phyloP scores from a whole-genome alignment of 2,113 vertebrate species.

The Malurus alboscapulatus region DNA sequence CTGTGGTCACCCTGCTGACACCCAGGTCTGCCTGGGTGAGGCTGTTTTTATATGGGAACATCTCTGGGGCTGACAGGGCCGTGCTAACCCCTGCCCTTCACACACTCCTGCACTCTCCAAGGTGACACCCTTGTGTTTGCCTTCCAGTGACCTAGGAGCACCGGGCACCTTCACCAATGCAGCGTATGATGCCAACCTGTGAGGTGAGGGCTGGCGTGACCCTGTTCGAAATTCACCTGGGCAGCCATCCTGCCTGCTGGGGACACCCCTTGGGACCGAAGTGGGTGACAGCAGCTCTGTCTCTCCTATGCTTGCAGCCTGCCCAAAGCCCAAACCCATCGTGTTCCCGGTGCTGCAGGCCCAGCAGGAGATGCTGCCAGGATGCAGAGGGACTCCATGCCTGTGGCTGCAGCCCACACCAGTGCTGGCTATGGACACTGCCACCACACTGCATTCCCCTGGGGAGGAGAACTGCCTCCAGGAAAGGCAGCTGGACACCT shows the following conservation, averaged over 20 bases:
- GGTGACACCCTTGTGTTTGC: background rate
- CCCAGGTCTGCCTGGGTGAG: background rate
- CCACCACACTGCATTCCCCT: fast-evolving
- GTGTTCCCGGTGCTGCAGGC: background rate
- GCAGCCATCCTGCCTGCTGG: background rate
- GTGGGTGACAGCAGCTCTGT: background rate
- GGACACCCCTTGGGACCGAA: too few species aligned
- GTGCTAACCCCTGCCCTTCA: background rate
- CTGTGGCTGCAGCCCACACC: background rate
- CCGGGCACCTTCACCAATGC: slow-evolving; percentile 22
- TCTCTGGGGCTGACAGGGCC: background rate
- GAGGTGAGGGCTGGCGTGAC: fast-evolving
- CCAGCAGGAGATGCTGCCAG: background rate
- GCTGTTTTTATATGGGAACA: background rate
- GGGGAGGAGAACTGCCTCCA: background rate
- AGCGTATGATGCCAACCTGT: slow-evolving; percentile 24
- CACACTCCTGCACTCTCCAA: background rate
- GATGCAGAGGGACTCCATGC: too few species aligned
- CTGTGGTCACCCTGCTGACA: fast-evolving
- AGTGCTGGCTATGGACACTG: background rate
- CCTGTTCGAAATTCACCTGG: background rate
- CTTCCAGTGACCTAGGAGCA: slow-evolving; percentile 23
- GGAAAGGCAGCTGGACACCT: too few species aligned
- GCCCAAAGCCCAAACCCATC: background rate
- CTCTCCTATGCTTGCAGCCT: background rate